Percentiles rank a stretch among this genome's conserved stretches.
phyloP scores from a whole-genome alignment of 2,113 vertebrate species.

The Ellobius talpinus region DNA sequence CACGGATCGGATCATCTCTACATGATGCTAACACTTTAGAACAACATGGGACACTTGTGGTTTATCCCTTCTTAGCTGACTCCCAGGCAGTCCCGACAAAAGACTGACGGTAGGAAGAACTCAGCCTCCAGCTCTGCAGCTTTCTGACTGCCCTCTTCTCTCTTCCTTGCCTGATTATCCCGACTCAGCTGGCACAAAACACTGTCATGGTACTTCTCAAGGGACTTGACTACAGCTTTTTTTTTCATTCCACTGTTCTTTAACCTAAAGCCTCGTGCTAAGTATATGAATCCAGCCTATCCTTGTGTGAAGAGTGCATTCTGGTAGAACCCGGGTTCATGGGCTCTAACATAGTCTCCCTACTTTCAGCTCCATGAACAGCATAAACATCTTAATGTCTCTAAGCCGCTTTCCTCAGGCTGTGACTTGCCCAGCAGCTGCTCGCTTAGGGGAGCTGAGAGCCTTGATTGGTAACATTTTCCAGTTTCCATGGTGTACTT shows the following conservation, averaged over 20 bases:
- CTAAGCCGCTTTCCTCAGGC: neutral
- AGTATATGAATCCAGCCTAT: neutral
- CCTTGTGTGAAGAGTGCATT: neutral
- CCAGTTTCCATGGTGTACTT: neutral
- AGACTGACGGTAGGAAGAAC: constrained; percentile 8
- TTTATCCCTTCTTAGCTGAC: constrained; percentile 8
- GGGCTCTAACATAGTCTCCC: neutral
- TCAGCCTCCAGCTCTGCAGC: neutral
- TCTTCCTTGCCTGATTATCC: neutral
- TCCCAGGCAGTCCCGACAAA: constrained; percentile 14
- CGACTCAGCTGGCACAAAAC: neutral
- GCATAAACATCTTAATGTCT: neutral
- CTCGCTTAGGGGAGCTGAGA: neutral
- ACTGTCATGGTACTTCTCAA: neutral
- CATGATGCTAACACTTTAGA: constrained; percentile 49
- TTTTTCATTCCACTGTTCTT: neutral
- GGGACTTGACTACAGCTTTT: neutral
- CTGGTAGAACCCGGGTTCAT: rapidly evolving
- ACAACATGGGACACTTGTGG: constrained; percentile 31
- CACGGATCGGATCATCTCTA: constrained; percentile 8
- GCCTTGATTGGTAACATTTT: neutral
- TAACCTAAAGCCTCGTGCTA: neutral
- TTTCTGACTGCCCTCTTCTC: neutral
- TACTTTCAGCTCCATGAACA: neutral
- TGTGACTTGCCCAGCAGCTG: neutral